phyloP scores from a whole-genome alignment of 1,140 invertebrate species.

The Nebria ingens region DNA sequence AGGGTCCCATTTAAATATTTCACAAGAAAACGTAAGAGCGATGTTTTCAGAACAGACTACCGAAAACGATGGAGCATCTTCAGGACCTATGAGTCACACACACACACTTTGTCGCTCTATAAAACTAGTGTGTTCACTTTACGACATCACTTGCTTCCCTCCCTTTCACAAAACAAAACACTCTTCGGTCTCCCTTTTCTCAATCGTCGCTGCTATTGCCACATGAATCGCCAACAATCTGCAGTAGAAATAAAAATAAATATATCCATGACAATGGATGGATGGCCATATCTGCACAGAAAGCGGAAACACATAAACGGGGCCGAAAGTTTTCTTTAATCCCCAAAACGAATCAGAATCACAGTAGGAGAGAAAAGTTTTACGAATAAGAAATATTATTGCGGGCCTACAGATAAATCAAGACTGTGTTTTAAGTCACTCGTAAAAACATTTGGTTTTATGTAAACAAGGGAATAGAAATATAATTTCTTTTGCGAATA shows the following conservation, averaged over 20 bases:
- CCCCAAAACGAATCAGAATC: background rate
- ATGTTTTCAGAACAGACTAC: background rate
- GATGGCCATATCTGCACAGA: background rate
- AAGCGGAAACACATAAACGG: background rate
- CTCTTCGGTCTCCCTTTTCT: background rate
- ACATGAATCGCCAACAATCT: background rate
- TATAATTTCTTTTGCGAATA: no score
- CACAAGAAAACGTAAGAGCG: background rate
- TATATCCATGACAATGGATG: conserved; percentile 1
- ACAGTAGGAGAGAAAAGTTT: background rate
- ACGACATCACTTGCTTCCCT: background rate
- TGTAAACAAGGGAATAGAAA: no score
- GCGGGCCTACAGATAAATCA: no score
- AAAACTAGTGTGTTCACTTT: conserved; percentile 4
- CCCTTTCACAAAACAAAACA: background rate
- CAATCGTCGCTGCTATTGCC: no score
- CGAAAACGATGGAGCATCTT: background rate
- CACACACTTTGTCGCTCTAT: background rate
- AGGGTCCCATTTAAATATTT: conserved; percentile 1
- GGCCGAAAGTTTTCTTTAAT: conserved; percentile 6
- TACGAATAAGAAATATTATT: background rate
- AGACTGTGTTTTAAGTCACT: no score
- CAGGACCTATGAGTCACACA: background rate
- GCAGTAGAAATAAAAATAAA: conserved; percentile 3
- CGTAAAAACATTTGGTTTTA: no score